Evolutionary conservation across 2,797 vertebrate genomes (phyloP).

Genomic region (Pseudomugil tenellus): DNA sequence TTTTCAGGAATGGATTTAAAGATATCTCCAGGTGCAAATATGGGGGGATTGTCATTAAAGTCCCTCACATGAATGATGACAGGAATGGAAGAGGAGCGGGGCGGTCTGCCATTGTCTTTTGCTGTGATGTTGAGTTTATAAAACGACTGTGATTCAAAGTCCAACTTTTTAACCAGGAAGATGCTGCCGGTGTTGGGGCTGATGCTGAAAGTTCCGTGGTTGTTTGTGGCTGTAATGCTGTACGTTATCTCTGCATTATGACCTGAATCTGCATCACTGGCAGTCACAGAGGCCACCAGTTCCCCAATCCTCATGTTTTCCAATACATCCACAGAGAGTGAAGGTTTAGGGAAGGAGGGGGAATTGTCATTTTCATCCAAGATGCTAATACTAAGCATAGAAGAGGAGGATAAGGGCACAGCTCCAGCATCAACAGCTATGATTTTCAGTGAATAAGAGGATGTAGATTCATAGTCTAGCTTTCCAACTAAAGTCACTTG

Average conservation of each 20-base stretch:
- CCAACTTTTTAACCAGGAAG: constrained; percentile 93
- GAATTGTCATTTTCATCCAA: constrained; percentile 97
- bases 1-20: constrained; percentile 97
- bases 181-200: constrained; percentile 97
- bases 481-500: constrained; percentile 92
- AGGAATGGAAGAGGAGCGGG: constrained; percentile 91
- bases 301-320: constrained; percentile 98
- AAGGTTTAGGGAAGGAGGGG: constrained; percentile 92
- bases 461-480: constrained; percentile 92
- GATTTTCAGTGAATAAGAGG: constrained; percentile 90
- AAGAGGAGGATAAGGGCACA: constrained; percentile 88
- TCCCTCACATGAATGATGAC: constrained; percentile 94
- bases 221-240: constrained; percentile 92
- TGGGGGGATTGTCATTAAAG: constrained; percentile 96
- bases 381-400: constrained; percentile 90
- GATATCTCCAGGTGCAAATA: constrained; percentile 93
- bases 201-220: constrained; percentile 96
- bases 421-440: constrained; percentile 90
- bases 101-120: constrained; percentile 91
- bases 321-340: constrained; percentile 89
- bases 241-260: constrained; percentile 95
- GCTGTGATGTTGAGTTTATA: constrained; percentile 96
- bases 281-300: constrained; percentile 93
- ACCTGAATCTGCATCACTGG: constrained; percentile 92
- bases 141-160: constrained; percentile 94